Conservation (phyloP, 2,888 invertebrate species). For the Exephanes ischioxanthus region DNA sequence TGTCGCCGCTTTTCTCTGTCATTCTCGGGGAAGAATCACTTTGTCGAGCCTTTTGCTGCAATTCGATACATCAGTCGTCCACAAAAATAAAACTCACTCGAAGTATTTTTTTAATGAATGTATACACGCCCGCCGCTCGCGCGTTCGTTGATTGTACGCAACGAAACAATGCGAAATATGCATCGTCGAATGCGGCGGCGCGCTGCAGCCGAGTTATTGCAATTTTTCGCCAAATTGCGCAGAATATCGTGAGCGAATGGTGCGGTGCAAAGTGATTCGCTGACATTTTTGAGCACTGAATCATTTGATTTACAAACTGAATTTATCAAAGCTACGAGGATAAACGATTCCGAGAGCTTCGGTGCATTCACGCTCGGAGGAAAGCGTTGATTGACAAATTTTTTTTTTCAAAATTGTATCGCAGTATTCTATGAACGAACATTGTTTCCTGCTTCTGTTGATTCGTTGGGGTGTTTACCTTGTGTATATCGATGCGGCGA, state of each 20-base stretch:
- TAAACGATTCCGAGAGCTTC: not conserved
- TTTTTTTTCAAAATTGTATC: too few relatives aligned
- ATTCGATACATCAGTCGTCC: conserved; percentile 14
- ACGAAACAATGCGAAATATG: not conserved
- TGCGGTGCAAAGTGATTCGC: not conserved
- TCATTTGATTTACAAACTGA: not conserved
- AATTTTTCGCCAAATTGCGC: not conserved
- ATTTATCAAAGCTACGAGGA: not conserved
- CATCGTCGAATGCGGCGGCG: not conserved
- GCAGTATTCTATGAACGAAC: not conserved
- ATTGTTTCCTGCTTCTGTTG: not conserved
- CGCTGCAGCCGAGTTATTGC: not conserved
- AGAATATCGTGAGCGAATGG: not conserved
- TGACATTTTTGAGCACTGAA: not conserved
- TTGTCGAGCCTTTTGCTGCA: conserved; percentile 1
- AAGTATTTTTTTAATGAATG: conserved; percentile 3
- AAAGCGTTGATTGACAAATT: not conserved
- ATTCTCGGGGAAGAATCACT: conserved; percentile 16
- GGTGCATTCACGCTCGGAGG: too few relatives aligned
- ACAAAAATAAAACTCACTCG: not conserved
- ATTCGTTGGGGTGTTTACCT: conserved; percentile 17
- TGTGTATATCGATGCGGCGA: conserved; percentile 18
- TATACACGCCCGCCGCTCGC: not conserved
- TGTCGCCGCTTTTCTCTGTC: conserved; percentile 5
- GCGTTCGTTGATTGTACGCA: not conserved